These are phyloP conservation scores for Ametastegia equiseti DNA, from an alignment of 2,888 invertebrate genomes.

Conservation along the genomic window DNA sequence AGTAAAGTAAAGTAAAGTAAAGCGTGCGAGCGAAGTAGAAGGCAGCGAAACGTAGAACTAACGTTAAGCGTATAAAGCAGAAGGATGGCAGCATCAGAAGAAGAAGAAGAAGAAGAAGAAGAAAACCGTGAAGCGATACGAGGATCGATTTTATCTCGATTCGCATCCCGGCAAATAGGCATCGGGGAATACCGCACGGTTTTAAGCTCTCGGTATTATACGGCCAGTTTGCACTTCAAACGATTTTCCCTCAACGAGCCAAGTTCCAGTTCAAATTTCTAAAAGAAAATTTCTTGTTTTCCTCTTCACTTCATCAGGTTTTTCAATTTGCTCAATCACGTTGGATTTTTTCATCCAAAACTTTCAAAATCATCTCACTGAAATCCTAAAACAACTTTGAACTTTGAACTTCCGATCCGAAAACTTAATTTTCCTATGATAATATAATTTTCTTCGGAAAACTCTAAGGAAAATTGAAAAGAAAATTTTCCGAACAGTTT, in stretches of 20 bases:
- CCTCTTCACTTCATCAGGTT: background rate
- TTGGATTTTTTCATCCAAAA: too few species aligned
- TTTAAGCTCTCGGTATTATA: constrained; percentile 12
- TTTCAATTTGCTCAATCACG: background rate
- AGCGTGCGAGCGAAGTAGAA: background rate
- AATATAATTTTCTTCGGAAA: too few species aligned
- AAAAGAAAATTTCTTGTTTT: background rate
- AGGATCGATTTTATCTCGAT: constrained; percentile 26
- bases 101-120: too few species aligned
- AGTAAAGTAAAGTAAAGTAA: too few species aligned
- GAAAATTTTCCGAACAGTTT: too few species aligned
- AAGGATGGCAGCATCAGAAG: constrained; percentile 16
- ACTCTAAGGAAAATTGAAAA: too few species aligned
- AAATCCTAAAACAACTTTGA: background rate
- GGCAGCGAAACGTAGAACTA: background rate
- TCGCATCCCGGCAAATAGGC: background rate
- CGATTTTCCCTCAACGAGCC: background rate
- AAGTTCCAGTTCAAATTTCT: background rate
- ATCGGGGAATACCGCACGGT: constrained; percentile 10
- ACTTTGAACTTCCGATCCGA: background rate
- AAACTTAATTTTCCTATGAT: background rate
- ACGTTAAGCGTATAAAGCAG: constrained; percentile 8
- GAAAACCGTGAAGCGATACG: too few species aligned
- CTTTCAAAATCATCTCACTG: background rate
- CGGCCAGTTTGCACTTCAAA: background rate